Conservation (phyloP, 2,797 vertebrate genomes). For the Acropternis orthonyx region DNA sequence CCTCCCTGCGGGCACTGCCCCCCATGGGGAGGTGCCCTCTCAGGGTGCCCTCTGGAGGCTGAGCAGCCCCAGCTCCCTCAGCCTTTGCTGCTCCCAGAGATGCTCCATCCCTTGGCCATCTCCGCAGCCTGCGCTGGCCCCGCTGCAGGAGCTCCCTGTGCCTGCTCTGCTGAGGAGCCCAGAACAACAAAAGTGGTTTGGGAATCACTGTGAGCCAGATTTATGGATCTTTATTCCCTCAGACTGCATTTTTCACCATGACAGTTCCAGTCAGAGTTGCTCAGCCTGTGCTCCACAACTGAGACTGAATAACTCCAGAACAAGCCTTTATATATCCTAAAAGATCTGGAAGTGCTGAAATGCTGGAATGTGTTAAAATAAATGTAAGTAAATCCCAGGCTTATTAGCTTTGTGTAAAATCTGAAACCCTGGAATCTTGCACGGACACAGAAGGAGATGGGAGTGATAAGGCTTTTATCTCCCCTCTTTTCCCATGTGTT, state of each 20-base stretch:
- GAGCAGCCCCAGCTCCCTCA: no score
- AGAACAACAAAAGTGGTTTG: accelerated
- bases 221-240: background rate
- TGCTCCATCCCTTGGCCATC: no score
- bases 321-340: background rate
- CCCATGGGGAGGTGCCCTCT: no score
- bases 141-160: background rate
- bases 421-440: background rate
- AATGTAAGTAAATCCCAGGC: background rate
- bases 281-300: background rate
- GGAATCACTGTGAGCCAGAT: background rate
- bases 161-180: background rate
- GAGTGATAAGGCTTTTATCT: background rate
- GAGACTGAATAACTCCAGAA: background rate
- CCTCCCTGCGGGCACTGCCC: no score
- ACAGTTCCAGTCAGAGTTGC: background rate
- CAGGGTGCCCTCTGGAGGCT: no score
- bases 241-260: background rate
- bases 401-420: background rate
- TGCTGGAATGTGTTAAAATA: background rate
- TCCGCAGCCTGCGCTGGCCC: no score
- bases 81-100: no score
- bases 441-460: background rate
- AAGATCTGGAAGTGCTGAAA: background rate
- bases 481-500: background rate